Conservation (phyloP, 2,888 invertebrate species). For the Therioaphis trifolii region DNA sequence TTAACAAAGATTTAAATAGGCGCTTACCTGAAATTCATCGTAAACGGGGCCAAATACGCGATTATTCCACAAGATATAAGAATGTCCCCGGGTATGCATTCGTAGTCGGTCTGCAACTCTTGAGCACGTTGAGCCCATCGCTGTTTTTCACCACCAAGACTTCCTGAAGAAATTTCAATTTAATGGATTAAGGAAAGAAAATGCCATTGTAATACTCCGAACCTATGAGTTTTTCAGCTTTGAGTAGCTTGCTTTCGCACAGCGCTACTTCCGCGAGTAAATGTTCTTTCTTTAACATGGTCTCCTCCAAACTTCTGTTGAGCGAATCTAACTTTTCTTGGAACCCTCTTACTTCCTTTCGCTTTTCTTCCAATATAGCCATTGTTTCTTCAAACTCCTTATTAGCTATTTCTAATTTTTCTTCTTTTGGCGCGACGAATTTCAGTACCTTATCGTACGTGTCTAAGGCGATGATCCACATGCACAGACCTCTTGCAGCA, state of each 20-base stretch:
- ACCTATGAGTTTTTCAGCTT: constrained; percentile 87
- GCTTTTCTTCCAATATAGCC: constrained; percentile 85
- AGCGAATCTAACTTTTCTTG: constrained; percentile 81
- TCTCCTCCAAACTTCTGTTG: constrained; percentile 77
- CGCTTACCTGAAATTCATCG: constrained; percentile 67
- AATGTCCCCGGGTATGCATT: constrained; percentile 89
- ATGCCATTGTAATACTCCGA: no score
- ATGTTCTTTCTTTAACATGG: constrained; percentile 76
- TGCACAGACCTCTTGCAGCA: constrained; percentile 92
- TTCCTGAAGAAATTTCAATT: no score
- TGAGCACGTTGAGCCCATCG: constrained; percentile 85
- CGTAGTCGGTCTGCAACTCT: constrained; percentile 79
- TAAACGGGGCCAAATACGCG: constrained; percentile 89
- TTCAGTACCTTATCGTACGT: constrained; percentile 87
- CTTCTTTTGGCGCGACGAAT: constrained; percentile 86
- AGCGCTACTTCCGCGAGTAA: constrained; percentile 77
- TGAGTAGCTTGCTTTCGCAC: constrained; percentile 84
- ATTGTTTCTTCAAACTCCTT: constrained; percentile 84
- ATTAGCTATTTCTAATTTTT: constrained; percentile 83
- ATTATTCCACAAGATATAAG: constrained; percentile 89
- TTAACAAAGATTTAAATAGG: no score
- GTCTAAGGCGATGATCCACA: constrained; percentile 92
- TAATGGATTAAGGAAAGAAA: no score
- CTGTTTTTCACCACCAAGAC: constrained; percentile 87
- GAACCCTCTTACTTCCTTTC: constrained; percentile 80